Base-by-base conservation (phyloP, 2,888 invertebrate species). In the Dusona sp. region DNA sequence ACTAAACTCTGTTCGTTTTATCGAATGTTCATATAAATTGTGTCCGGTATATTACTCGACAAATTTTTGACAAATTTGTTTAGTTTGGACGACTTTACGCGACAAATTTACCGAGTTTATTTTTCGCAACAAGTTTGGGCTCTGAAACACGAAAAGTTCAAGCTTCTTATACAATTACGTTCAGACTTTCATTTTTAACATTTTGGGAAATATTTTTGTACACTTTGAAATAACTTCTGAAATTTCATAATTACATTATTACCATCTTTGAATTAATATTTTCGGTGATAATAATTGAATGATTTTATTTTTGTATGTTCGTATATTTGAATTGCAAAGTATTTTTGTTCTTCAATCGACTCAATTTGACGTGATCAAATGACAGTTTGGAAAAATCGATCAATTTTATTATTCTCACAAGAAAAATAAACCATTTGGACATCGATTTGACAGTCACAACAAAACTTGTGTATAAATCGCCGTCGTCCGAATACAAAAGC, bases 401-500 rank as follows among this genome's bases (percentile, higher is more conserved):
- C 4, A 48, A 48, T 19, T 19, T 48, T 48, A 48, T 19, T 48
- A 16, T 57, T 11, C 13, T 25, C 22, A 25, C 13, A 3, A 57
- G 11, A 57, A 22, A 36, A 64, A 67, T n/a, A 16, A 65, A 65
- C 29, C 36, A 36, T 19, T 6, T n/a, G 65, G 65, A 36, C 65
- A 25, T 65, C 9, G 33, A 36, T 65, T 36, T n/a, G 13, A 65
- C 36, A 33, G 25, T 3, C 72, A 13, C 36, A 7, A 54, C 4
- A 38, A 33, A 73, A 22, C 13, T n/a, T 73, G 54, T 54, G n/a
- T 36, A n/a, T 36, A 22, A 25, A 38, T 42, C 29, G 45, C 74
- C 29, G 29, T 29, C 22, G 57, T n/a, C 16, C 68, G n/a, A 68
- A 45, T 68, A 22, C 68, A 29, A 61, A 74, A 61, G 68, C 64